Evolutionary conservation across 2,113 vertebrate species (phyloP).

Genomic region (Anhinga anhinga): DNA sequence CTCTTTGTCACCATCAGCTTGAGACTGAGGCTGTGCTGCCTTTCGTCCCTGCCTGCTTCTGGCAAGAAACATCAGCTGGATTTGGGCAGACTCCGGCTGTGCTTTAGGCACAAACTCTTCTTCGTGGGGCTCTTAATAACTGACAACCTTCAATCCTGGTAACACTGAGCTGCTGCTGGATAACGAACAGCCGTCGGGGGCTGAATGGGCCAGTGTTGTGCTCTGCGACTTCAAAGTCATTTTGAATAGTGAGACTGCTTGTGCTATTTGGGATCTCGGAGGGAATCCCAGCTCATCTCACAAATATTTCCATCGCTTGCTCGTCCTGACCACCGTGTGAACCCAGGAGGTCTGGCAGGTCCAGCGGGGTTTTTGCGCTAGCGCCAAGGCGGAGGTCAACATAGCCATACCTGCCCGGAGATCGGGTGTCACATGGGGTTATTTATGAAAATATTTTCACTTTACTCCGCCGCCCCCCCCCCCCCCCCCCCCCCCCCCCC

Average conservation of each 20-base stretch:
- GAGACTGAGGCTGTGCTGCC: neutral
- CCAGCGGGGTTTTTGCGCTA: neutral
- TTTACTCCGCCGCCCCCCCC: rapidly evolving
- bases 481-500: too few species aligned
- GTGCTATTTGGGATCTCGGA: neutral
- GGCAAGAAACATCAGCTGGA: neutral
- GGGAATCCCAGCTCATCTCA: constrained; percentile 8
- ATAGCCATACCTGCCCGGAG: neutral
- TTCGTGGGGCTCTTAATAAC: neutral
- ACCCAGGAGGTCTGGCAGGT: constrained; percentile 24
- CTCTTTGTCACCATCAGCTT: neutral
- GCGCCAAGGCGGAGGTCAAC: constrained; percentile 50
- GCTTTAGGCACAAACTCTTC: neutral
- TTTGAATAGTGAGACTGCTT: neutral
- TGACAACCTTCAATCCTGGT: neutral
- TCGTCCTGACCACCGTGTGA: constrained; percentile 42
- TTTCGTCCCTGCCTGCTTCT: neutral
- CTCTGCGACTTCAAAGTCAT: neutral
- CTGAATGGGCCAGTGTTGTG: neutral
- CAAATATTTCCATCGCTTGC: neutral
- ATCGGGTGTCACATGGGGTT: rapidly evolving
- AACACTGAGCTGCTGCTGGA: rapidly evolving
- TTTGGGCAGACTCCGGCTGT: neutral
- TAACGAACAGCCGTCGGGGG: rapidly evolving
- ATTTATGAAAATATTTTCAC: neutral